Conservation (phyloP, 1,140 invertebrate genomes). For the Acromyrmex charruanus region DNA sequence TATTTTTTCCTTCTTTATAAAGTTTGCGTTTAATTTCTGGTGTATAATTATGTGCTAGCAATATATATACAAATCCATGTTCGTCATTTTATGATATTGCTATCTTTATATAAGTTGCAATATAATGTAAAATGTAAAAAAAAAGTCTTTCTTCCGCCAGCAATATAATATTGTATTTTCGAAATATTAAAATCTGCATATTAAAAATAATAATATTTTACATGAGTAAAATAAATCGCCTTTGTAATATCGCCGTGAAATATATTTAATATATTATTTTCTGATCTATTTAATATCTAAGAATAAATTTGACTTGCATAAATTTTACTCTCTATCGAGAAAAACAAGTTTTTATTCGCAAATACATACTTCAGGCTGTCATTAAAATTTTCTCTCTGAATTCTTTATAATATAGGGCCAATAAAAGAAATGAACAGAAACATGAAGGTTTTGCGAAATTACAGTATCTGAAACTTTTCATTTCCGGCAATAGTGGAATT, state of each 20-base stretch:
- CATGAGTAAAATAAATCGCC: background rate
- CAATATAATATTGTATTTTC: background rate
- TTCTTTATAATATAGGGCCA: constrained; percentile 43
- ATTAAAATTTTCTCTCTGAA: constrained; percentile 42
- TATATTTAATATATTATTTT: background rate
- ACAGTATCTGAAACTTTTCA: background rate
- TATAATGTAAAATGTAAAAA: background rate
- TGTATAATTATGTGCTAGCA: constrained; percentile 30
- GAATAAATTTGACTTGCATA: background rate
- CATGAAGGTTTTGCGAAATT: background rate
- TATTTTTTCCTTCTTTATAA: background rate
- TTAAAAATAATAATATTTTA: constrained; percentile 9
- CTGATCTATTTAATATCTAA: background rate
- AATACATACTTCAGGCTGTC: background rate
- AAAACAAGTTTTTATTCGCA: background rate
- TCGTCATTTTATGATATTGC: background rate
- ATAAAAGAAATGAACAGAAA: background rate
- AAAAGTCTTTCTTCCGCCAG: background rate
- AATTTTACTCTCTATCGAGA: no score
- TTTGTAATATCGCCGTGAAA: background rate
- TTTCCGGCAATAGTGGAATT: background rate
- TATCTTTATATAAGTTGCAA: background rate
- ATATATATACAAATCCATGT: background rate
- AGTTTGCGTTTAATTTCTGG: constrained; percentile 41
- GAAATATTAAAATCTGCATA: background rate